Percentiles rank a stretch among this genome's conserved stretches.
Conservation (phyloP, 2,113 vertebrate species). For the Chamaetylas fuelleborni region DNA sequence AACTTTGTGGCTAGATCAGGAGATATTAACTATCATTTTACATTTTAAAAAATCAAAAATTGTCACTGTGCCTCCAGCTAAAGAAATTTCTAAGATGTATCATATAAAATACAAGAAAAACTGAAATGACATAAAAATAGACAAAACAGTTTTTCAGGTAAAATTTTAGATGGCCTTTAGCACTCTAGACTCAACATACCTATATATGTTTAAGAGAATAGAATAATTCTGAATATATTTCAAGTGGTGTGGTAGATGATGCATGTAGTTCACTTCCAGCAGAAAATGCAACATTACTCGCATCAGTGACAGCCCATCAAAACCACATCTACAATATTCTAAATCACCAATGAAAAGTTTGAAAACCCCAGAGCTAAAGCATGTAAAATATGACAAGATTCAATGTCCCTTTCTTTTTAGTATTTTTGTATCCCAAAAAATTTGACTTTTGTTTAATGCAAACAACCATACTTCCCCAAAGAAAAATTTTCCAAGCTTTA, state of each 20-base stretch:
- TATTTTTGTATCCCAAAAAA: neutral
- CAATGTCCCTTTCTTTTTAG: neutral
- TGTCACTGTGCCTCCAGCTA: neutral
- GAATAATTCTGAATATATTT: conserved; percentile 45
- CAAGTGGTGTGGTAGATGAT: neutral
- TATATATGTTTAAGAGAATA: neutral
- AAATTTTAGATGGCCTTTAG: conserved; percentile 42
- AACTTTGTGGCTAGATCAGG: neutral
- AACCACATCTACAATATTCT: neutral
- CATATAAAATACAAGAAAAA: conserved; percentile 26
- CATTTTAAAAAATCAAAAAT: conserved; percentile 24
- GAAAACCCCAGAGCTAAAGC: conserved; percentile 26
- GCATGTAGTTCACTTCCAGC: conserved; percentile 11
- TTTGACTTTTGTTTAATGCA: neutral
- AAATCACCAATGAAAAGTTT: neutral
- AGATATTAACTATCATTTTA: neutral
- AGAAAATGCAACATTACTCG: neutral
- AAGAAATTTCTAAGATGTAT: neutral
- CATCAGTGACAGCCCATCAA: conserved; percentile 1
- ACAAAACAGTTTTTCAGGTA: conserved; percentile 26
- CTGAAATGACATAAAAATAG: conserved; percentile 12
- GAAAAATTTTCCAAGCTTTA: neutral
- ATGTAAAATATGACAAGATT: neutral
- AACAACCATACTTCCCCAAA: neutral
- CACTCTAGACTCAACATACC: conserved; percentile 13